Base-by-base conservation (phyloP, 1,140 invertebrate species). In the Theocolax elegans region DNA sequence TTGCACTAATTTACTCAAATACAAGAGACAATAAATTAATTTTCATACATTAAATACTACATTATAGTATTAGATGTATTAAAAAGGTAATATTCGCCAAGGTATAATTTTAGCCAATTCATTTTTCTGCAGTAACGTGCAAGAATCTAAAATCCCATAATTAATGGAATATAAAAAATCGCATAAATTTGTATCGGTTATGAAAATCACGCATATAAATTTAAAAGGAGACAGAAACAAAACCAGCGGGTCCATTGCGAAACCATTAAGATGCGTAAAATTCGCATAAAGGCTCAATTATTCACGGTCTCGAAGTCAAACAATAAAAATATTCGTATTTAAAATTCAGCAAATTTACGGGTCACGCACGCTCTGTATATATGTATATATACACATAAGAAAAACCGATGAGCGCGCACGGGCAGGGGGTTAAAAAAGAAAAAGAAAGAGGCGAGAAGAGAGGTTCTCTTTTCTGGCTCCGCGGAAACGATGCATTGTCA, bases 401-500 rank as follows among this genome's bases (percentile, higher is more conserved):
- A 62, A 31, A 49, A 62, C 27, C 42, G 15, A 31, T 31, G 29
- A 38, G 15, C n/a, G 8, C 1, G 7, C 9, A 17, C 3, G 1
- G 19, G 3, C 9, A 29, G 46, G 48, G 9, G 17, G 0, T 6
- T 27, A 25, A 13, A 51, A 25, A 51, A 25, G 25, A 51, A 13
- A 56, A 15, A 56, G 17, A 9, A 23, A 27, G 21, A 27, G 23
- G 3, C n/a, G 8, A 46, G 27, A 56, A 27, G 40, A 40, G n/a
- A 42, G 51, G 13, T 25, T 25, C 13, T 31, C 19, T 56, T 42
- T 27, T n/a, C 23, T 10, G 21, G 2, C 56, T 25, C 38, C 19
- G 42, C 21, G 42, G 44, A 68, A 49, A 59, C 44, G 7, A 31
- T 51, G 44, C 42, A 60, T 51, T 49, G 54, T 59, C 54, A 60